Base-by-base conservation (phyloP, 1,140 invertebrate species). In the Caerostris darwini region DNA sequence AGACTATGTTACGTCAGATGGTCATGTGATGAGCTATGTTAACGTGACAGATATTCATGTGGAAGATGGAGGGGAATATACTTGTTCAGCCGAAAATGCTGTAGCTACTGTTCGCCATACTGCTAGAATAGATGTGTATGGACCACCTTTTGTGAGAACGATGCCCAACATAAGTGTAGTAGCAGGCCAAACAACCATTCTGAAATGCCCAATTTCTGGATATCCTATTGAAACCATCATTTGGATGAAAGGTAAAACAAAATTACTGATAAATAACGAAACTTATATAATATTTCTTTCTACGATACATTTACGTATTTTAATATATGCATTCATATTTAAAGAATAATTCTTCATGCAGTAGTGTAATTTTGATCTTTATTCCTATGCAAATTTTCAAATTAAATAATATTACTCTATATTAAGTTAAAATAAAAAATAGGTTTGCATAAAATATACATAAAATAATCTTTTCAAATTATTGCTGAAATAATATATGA, bases 21-120 rank as follows among this genome's bases (percentile, higher is more conserved):
- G 98, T 95, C 98, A 99, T 96, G 98, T 99, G 69, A 98, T 99
- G 96, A 99, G 98, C 95, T 98, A 99, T 96, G 98, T 99, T 94
- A 99, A 99, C 96, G 98, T 99, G 95, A 98, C 98, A 97, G 93
- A 97, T 98, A 59, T 94, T 86, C 97, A 98, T 95, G 98, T 98
- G 8, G 98, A 99, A 96, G 98, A 99, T 96, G 98, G 98, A 82
- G 99, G 98, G 17, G 97, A 98, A 95, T 99, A 99, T 96, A 97
- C 97, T 53, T 99, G 99, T 96, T 97, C 97, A 7, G 98, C 98
- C 0, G 97, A 97, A 94, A 99, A 99, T 96, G 97, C 97, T 69
- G 98, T 98, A 50, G 97, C 97, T 2, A 97, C 96, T 95, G 97
- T 98, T 10, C 67, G 71, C 10, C 98, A 98, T 96, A 97, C 97